Evolutionary conservation across 1,140 invertebrate species (phyloP).

Genomic region (Meloidogyne hapla): DNA sequence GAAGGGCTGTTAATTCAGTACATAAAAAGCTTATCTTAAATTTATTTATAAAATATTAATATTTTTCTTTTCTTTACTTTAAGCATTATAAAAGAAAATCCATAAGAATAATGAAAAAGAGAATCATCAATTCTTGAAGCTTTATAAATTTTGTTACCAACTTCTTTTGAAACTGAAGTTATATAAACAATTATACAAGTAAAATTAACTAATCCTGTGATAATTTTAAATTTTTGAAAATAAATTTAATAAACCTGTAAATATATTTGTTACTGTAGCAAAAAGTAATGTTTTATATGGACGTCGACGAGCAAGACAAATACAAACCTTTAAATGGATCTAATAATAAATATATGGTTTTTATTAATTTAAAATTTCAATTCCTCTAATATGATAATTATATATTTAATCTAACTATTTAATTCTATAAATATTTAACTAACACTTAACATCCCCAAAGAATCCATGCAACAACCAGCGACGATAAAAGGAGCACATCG

Average conservation of each 20-base stretch:
- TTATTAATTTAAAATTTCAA: too few relatives aligned
- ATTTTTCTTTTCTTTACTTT: constrained; percentile 39
- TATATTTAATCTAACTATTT: too few relatives aligned
- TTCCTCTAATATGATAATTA: too few relatives aligned
- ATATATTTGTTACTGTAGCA: constrained; percentile 54
- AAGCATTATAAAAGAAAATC: constrained; percentile 58
- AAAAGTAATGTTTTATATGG: constrained; percentile 55
- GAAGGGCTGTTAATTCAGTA: constrained; percentile 49
- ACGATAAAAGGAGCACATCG: constrained; percentile 55
- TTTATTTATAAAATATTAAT: constrained; percentile 6
- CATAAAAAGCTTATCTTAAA: constrained; percentile 51
- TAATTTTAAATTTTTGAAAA: neutral
- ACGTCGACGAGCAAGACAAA: constrained; percentile 6
- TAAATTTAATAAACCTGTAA: constrained; percentile 48
- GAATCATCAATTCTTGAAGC: constrained; percentile 63
- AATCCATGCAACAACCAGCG: constrained; percentile 48
- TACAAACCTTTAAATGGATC: neutral
- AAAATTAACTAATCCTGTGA: constrained; percentile 59
- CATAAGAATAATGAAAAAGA: constrained; percentile 61
- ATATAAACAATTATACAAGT: constrained; percentile 62
- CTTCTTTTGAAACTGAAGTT: constrained; percentile 60
- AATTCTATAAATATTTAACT: neutral
- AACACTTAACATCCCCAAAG: constrained; percentile 42
- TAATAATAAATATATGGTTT: too few relatives aligned
- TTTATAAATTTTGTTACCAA: constrained; percentile 61